These are phyloP conservation scores for Ladona fulva DNA, from an alignment of 1,140 invertebrate species.

Conservation along the genomic window DNA sequence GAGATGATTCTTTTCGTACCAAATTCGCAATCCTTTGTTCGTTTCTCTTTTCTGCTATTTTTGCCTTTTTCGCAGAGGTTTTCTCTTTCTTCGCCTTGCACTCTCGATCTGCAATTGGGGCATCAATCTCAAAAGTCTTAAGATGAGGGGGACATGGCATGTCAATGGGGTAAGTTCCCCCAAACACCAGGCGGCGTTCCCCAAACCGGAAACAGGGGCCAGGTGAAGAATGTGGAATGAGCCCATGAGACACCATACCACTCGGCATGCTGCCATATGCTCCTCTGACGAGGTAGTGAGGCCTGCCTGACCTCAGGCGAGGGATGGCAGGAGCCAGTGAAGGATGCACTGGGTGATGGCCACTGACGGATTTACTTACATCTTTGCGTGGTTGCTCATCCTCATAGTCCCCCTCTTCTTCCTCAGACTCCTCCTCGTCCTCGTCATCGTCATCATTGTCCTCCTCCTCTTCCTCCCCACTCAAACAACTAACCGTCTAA, in stretches of 20 bases:
- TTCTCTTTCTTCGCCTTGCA: neutral
- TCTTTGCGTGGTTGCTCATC: neutral
- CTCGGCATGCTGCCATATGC: constrained; percentile 17
- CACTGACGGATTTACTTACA: neutral
- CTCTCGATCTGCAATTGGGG: constrained; percentile 35
- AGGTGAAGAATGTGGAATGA: neutral
- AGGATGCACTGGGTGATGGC: neutral
- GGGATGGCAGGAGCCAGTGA: neutral
- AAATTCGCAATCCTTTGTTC: neutral
- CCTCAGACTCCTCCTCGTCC: neutral
- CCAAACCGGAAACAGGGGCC: constrained; percentile 29
- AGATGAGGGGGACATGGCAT: constrained; percentile 30
- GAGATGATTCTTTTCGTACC: neutral
- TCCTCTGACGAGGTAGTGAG: constrained; percentile 25
- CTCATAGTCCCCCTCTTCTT: neutral
- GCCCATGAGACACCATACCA: neutral
- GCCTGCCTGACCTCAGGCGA: neutral
- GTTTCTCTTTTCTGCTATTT: neutral
- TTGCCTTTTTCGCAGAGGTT: neutral
- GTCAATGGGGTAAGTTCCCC: constrained; percentile 73
- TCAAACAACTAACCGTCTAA: neutral
- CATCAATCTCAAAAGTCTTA: constrained; percentile 53
- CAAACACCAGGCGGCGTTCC: constrained; percentile 61
- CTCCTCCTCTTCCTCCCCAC: neutral
- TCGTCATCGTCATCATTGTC: neutral